These are phyloP conservation scores for Tachina lurida DNA, from an alignment of 2,888 invertebrate genomes.

Conservation along the genomic window DNA sequence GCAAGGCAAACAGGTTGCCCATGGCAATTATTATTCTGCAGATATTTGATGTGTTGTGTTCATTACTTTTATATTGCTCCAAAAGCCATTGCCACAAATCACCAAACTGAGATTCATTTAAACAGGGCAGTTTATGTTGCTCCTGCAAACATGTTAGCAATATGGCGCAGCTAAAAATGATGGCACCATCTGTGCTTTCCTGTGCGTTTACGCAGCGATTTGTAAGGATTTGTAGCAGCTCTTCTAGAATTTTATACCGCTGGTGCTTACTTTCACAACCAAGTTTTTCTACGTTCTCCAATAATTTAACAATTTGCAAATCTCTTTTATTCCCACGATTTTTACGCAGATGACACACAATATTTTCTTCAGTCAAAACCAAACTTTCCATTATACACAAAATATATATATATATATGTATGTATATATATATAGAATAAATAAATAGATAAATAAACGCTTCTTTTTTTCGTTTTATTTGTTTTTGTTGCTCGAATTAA, in stretches of 20 bases:
- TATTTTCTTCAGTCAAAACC: conserved; percentile 27
- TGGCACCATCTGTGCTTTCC: neutral
- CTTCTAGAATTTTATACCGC: conserved; percentile 44
- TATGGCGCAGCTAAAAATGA: conserved; percentile 37
- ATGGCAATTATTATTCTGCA: conserved; percentile 24
- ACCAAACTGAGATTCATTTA: conserved; percentile 42
- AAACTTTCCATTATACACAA: conserved; percentile 51
- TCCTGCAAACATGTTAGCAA: conserved; percentile 57
- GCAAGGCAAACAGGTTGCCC: conserved; percentile 8
- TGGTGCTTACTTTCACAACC: conserved; percentile 41
- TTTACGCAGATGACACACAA: conserved; percentile 53
- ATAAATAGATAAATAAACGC: neutral
- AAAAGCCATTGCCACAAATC: conserved; percentile 39
- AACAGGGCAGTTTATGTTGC: conserved; percentile 46
- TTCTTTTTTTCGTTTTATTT: too few species aligned
- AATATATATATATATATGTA: too few species aligned
- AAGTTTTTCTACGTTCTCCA: conserved; percentile 53
- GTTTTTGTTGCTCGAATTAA: too few species aligned
- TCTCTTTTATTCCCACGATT: conserved; percentile 20
- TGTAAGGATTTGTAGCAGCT: conserved; percentile 34
- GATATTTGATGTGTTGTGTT: neutral
- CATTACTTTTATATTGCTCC: neutral
- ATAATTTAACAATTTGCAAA: conserved; percentile 40
- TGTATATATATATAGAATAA: too few species aligned
- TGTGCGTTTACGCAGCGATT: neutral